A percentile compares a stretch with the other conserved stretches of the same genome.
These are phyloP conservation scores for Clytia hemisphaerica DNA, from an alignment of 30 jellyfish, hydroid and myxozoan genomes.

Conservation along the genomic window DNA sequence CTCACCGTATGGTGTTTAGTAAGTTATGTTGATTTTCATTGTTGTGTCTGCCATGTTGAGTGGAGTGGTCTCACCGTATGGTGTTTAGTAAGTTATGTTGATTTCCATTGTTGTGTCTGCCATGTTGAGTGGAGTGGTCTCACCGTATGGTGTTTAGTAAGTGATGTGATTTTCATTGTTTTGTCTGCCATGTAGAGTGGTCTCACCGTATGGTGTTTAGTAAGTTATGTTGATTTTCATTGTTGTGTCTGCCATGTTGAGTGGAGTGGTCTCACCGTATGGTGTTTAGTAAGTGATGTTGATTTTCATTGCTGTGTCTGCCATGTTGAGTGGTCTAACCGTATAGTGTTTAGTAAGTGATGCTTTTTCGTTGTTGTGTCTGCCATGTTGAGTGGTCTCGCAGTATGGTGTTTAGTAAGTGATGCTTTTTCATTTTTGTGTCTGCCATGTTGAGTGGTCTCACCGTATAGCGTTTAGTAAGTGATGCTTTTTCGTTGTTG, in stretches of 20 bases:
- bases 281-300: slow-evolving; percentile 74
- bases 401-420: slow-evolving; percentile 63
- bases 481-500: slow-evolving; percentile 58
- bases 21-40: slow-evolving; percentile 68
- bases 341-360: slow-evolving; percentile 65
- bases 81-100: slow-evolving; percentile 66
- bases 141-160: slow-evolving; percentile 61
- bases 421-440: too few species aligned
- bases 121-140: slow-evolving; percentile 60
- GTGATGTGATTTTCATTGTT: too few species aligned
- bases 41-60: slow-evolving; percentile 63
- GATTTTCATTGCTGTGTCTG: slow-evolving; percentile 63
- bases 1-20: too few species aligned
- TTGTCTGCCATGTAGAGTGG: too few species aligned
- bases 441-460: too few species aligned
- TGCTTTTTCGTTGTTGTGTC: slow-evolving; percentile 65
- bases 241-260: slow-evolving; percentile 60
- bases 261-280: slow-evolving; percentile 63
- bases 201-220: too few species aligned
- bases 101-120: slow-evolving; percentile 70
- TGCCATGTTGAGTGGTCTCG: slow-evolving; percentile 60
- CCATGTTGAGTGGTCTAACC: slow-evolving; percentile 57
- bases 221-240: slow-evolving; percentile 68
- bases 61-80: slow-evolving; percentile 66
- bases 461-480: too few species aligned